Base-by-base conservation (phyloP, 2,888 invertebrate species). In the Emmelina monodactyla region DNA sequence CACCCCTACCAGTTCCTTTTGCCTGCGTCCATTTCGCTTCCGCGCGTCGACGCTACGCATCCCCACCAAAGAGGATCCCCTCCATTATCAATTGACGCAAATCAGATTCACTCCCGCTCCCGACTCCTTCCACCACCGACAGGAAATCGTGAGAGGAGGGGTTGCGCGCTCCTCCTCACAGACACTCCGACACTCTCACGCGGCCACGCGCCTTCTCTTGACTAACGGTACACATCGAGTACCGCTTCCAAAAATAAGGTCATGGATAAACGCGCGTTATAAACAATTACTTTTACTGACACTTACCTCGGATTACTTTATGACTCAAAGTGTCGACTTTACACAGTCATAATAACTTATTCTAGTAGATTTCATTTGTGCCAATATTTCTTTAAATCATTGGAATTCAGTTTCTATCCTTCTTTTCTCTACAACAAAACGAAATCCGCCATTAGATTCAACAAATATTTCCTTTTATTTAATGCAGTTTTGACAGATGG, bases 11-110 rank as follows among this genome's bases (percentile, higher is more conserved):
- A 68, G 64, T 64, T 64, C 61, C 64, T 67, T 62, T 59, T 58
- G 60, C 55, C 58, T 62, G 54, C 58, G 64, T 62, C 62, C 64
- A 72, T 62, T 29, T 14, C 29, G 12, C 25, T 25, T 25, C 11
- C 25, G 25, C 65, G 63, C 62, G 57, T 57, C 53, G 56, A 51
- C 65, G 61, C 62, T 55, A 60, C 71, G 69, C 79, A 80, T 78
- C 80, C 79, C 80, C 80, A 75, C 80, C 80, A 72, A 70, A 58
- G 51, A 69, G 66, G 75, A 76, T 78, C 80, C 80, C 80, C 80
- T 78, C 79, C 80, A 80, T 71, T n/a, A n/a, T n/a, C n/a, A n/a
- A 13, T 29, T 12, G 19, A 9, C 62, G 51, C 57, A 49, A 55
- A 51, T 70, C 68, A 65, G 75, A 76, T 69, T 73, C 69, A 73